Base-by-base conservation (phyloP, 2,888 invertebrate species). In the Flexamia atlantica region DNA sequence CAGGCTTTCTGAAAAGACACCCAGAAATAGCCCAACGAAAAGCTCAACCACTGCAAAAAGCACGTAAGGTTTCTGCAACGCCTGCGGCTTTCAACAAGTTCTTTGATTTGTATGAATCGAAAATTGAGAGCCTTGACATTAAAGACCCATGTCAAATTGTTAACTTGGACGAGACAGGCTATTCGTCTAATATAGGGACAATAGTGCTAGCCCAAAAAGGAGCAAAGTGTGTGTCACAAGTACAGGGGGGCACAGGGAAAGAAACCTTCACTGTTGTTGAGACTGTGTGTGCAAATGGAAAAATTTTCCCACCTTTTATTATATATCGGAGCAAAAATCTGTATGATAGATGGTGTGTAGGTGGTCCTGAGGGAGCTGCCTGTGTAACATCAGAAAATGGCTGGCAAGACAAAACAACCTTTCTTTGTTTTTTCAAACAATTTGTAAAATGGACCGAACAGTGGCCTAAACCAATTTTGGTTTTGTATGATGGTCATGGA, bases 311-410 rank as follows among this genome's bases (percentile, higher is more conserved):
- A 25, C 50, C 79, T 25, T 50, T 42, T 50, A 50, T 79, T 17
- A 79, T 79, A 2, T 79, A 79, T 50, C 30, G n/a, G 17, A 68
- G 68, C 20, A 68, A 68, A 68, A 30, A 68, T 14, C 30, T 68
- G 5, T 68, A 76, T 40, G 42, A 42, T 28, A 50, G 10, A 42
- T 79, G 46, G 46, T 79, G 79, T 25, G 3, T 46, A 25, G 42
- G 42, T 23, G 40, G 79, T 7, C 79, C 79, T 42, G 28, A 79
- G 14, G 76, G 46, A 20, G 20, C 40, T n/a, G 46, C 76, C 9
- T 79, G 50, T 12, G 5, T 79, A 5, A 50, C 53, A 23, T 79
- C 79, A 23, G 79, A 79, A 14, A 79, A 79, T 79, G 79, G 79
- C 0, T 79, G 79, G 46, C 79, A 79, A 28, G 50, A 79, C 17